Base-by-base conservation (phyloP, 2,888 invertebrate species). In the Polietes domitor region DNA sequence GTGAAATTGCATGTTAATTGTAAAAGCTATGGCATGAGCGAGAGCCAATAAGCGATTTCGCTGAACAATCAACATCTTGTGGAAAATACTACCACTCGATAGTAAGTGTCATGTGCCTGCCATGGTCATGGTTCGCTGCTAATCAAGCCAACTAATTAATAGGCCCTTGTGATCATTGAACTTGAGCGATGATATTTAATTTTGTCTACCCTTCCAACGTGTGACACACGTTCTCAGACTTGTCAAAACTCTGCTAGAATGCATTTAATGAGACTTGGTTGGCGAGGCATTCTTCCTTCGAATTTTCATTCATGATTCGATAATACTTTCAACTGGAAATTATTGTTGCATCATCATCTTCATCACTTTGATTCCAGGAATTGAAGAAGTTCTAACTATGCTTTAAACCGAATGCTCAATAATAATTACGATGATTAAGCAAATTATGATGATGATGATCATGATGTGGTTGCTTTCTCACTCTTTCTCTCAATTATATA, bases 341-440 rank as follows among this genome's bases (percentile, higher is more conserved):
- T 71, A 53, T 24, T 71, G 58, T 12, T 65, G 32, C 47, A n/a
- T n/a, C 55, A 6, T 81, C 76, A 77, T 77, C n/a, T n/a, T n/a
- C n/a, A n/a, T 68, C 55, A 24, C 0, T 50, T 6, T 10, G 32
- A 26, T 58, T 58, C 61, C 12, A 2, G 7, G 17, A 53, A 53
- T 12, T 24, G 6, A 53, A 68, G 10, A 12, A 5, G 2, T 65
- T 21, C 43, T 12, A 3, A 32, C 50, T 65, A 12, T 58, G 15
- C 61, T 28, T 12, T 61, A 61, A 61, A 61, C 32, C 15, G 28
- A 61, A 61, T 61, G 24, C 15, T 61, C 7, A 61, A 61, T 77
- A 61, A 61, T 77, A 43, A 72, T 76, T 72, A 77, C 24, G 43
- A 73, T 81, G 65, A 76, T 76, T 72, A 72, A 32, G 19, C 68